Base-by-base conservation (phyloP, 2,888 invertebrate species). In the Drosophila setosimentum region DNA sequence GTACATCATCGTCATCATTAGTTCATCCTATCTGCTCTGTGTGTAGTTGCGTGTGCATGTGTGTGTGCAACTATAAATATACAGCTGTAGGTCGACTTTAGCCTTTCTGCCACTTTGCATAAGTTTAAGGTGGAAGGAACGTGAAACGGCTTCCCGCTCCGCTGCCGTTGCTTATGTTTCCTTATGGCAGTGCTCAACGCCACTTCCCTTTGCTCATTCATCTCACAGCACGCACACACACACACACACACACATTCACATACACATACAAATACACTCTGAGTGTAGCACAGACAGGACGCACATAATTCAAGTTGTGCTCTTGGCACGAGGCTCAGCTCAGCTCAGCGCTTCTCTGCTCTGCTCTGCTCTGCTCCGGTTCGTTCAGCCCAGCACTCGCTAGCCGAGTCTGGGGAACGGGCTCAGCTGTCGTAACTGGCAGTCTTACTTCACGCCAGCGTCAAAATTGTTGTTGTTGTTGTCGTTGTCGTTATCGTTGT, bases 1-100 rank as follows among this genome's bases (percentile, higher is more conserved):
- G 83, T 88, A 83, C 88, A 86, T 88, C 86, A 87, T 88, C 88
- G 87, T 87, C 88, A 86, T 84, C 89, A 83, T 86, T 88, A 86
- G 83, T 83, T 87, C 71, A 85, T 86, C 86, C 88, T 83, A 66
- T 73, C 71, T 73, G 50, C 65, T 42, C n/a, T 30, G 27, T 32
- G 10, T 50, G 21, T 27, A 10, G 16, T 11, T 21, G 11, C 21
- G 21, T 21, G 11, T 21, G 42, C 40, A 6, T 45, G 21, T 13
- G n/a, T n/a, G 10, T n/a, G 40, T 18, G 24, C 32, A 51, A 48
- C 45, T 50, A 68, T 62, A 76, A 63, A 55, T 37, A 37, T 27
- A 49, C 45, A 66, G 21, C 61, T 61, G 21, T 54, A 40, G 64
- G n/a, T 21, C 49, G 55, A 27, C 55, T 58, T 40, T 24, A 53